These are phyloP conservation scores for Corythornis vintsioides DNA, from an alignment of 2,113 vertebrate species.

Conservation along the genomic window DNA sequence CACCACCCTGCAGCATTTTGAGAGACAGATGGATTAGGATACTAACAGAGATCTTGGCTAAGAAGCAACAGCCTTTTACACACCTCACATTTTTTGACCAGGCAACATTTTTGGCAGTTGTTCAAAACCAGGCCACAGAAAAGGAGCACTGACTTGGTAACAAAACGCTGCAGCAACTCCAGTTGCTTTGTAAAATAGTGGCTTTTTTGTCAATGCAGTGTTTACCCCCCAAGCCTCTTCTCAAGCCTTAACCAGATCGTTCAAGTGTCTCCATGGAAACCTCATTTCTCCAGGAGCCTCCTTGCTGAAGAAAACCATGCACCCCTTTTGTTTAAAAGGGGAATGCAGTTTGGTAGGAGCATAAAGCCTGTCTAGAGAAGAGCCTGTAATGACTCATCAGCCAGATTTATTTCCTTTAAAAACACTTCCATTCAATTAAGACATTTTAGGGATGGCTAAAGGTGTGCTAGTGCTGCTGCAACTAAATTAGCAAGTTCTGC, in stretches of 20 bases:
- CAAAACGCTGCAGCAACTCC: neutral
- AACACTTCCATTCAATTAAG: neutral
- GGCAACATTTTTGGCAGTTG: neutral
- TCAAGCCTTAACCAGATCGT: neutral
- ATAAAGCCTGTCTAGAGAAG: neutral
- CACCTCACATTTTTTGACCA: neutral
- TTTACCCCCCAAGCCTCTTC: neutral
- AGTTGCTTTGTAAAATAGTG: neutral
- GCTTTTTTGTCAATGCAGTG: neutral
- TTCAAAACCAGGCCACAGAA: neutral
- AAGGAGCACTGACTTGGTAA: neutral
- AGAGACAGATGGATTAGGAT: neutral
- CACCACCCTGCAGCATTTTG: fast-evolving
- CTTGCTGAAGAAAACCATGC: neutral
- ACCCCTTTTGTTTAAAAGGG: neutral
- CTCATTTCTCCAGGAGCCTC: neutral
- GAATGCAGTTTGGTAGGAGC: neutral
- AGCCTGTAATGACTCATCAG: neutral
- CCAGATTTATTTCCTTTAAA: neutral
- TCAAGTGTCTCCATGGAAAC: conserved; percentile 57
- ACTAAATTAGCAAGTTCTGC: neutral
- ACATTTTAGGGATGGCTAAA: neutral
- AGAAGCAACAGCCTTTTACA: neutral
- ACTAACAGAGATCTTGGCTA: neutral
- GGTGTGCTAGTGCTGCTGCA: neutral